Conservation (phyloP, 2,888 invertebrate species). For the Melanostoma mellinum region DNA sequence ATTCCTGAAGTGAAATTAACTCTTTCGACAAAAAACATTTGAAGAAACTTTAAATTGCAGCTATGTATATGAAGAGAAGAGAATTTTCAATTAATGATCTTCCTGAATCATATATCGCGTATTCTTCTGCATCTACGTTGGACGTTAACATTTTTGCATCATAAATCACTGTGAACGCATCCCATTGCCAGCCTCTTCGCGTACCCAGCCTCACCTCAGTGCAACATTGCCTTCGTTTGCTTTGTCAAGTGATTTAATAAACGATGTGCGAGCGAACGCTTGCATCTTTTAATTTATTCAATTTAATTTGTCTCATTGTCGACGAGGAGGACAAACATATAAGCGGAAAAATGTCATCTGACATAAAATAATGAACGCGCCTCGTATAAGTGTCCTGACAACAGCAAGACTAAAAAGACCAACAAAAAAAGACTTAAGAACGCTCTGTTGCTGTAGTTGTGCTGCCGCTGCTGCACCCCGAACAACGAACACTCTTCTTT, state of each 20-base stretch:
- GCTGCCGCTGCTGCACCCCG: slow-evolving; percentile 8
- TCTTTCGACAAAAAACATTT: too few relatives aligned
- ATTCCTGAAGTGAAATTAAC: too few relatives aligned
- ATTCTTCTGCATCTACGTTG: slow-evolving; percentile 23
- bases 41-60: slow-evolving; percentile 2
- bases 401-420: slow-evolving; percentile 20
- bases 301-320: slow-evolving; percentile 72
- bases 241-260: slow-evolving; percentile 54
- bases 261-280: slow-evolving; percentile 55
- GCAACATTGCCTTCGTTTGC: slow-evolving; percentile 25
- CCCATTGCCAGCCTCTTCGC: neutral
- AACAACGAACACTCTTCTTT: slow-evolving; percentile 35
- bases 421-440: slow-evolving; percentile 41
- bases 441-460: slow-evolving; percentile 12
- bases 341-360: slow-evolving; percentile 63
- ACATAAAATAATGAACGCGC: slow-evolving; percentile 70
- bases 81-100: slow-evolving; percentile 44
- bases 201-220: neutral
- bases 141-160: slow-evolving; percentile 60
- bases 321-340: slow-evolving; percentile 48
- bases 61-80: neutral
- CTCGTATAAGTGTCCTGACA: slow-evolving; percentile 55
- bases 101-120: slow-evolving; percentile 52
- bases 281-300: slow-evolving; percentile 71
- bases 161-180: slow-evolving; percentile 61